Conservation (phyloP, 2,797 vertebrate species). For the Pangasius sanitwongsei region DNA sequence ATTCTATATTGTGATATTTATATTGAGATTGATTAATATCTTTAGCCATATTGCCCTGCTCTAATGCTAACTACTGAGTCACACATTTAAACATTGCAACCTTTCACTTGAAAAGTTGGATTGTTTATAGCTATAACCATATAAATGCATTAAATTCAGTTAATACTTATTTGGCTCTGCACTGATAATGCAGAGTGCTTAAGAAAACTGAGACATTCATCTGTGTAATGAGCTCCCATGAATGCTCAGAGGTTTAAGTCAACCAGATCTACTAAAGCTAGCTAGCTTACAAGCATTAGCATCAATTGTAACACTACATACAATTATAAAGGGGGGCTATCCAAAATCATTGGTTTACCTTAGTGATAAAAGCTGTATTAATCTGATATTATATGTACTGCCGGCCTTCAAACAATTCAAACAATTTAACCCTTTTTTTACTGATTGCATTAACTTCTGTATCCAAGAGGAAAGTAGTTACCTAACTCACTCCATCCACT, state of each 20-base stretch:
- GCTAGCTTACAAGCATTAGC: neutral
- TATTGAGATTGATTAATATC: neutral
- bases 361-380: neutral
- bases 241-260: neutral
- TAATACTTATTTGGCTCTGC: neutral
- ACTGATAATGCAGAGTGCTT: neutral
- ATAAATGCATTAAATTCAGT: neutral
- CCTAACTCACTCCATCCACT: neutral
- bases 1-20: neutral
- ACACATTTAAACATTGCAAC: no score
- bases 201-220: neutral
- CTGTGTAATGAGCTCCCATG: neutral
- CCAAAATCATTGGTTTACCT: neutral
- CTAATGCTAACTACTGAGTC: neutral
- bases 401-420: neutral
- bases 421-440: neutral
- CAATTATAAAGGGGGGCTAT: neutral
- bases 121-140: neutral
- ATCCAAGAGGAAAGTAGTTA: neutral
- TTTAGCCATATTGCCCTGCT: neutral
- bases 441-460: neutral
- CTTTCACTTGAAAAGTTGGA: neutral
- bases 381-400: neutral
- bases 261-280: neutral
- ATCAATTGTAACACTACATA: neutral